A percentile compares a stretch with the other conserved stretches of the same genome.
Conservation (phyloP, 2,797 vertebrate species). For the Macroramphosus scolopax region DNA sequence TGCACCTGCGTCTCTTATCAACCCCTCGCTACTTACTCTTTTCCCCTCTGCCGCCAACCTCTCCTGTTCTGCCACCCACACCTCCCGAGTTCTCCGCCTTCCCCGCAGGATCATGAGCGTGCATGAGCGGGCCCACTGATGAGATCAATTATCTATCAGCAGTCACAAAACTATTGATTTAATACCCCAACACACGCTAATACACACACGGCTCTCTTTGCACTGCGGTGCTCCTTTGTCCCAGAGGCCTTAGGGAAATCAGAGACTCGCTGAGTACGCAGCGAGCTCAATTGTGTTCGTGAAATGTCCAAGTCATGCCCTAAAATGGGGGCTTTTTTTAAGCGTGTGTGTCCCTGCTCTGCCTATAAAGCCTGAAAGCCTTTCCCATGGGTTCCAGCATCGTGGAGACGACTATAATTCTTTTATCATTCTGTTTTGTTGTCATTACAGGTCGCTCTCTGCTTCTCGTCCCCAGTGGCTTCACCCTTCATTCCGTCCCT, state of each 20-base stretch:
- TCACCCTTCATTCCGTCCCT: conserved; percentile 33
- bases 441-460: conserved; percentile 43
- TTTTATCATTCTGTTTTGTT: conserved; percentile 56
- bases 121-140: conserved; percentile 68
- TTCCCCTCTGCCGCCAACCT: conserved; percentile 20
- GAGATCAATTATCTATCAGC: conserved; percentile 72
- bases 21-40: neutral
- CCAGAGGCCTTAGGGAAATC: conserved; percentile 55
- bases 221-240: conserved; percentile 46
- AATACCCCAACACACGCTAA: conserved; percentile 11
- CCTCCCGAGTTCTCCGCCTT: conserved; percentile 30
- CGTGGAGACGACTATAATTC: conserved; percentile 40
- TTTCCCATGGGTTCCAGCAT: conserved; percentile 26
- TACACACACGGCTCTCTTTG: conserved; percentile 11
- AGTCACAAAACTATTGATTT: conserved; percentile 70
- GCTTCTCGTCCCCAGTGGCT: conserved; percentile 21
- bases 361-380: conserved; percentile 36
- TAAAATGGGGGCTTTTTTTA: no score
- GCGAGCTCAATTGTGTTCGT: conserved; percentile 50
- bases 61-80: conserved; percentile 23
- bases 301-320: conserved; percentile 48
- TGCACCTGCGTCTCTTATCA: conserved; percentile 40
- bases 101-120: conserved; percentile 52
- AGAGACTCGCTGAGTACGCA: conserved; percentile 28
- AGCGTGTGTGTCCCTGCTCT: conserved; percentile 20